phyloP scores from a whole-genome alignment of 1,140 invertebrate genomes.

The Hyles euphorbiae region DNA sequence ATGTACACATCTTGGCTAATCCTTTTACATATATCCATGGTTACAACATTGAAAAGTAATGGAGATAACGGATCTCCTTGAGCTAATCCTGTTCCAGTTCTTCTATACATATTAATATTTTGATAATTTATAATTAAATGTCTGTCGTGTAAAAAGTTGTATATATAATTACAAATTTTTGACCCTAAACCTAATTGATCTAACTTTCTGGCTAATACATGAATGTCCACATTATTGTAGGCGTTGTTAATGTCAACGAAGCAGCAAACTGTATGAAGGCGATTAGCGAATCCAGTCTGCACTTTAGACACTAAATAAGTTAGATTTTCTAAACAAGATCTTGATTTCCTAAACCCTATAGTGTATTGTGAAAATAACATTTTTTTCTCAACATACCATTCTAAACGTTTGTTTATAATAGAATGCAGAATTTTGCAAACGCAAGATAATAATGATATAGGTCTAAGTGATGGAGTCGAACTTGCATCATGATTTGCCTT shows the following conservation, averaged over 20 bases:
- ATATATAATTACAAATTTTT: conserved; percentile 25
- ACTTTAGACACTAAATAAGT: conserved; percentile 18
- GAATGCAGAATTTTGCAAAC: conserved; percentile 31
- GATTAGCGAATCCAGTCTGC: conserved; percentile 30
- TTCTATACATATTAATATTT: neutral
- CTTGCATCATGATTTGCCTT: conserved; percentile 1
- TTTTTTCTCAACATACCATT: conserved; percentile 32
- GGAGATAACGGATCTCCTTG: conserved; percentile 32
- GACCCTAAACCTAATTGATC: conserved; percentile 20
- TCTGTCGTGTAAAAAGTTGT: conserved; percentile 26
- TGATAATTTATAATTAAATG: conserved; percentile 13
- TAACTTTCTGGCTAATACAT: conserved; percentile 17
- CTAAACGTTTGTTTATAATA: conserved; percentile 26
- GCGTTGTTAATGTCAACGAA: conserved; percentile 33
- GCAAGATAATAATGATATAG: conserved; percentile 35
- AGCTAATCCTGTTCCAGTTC: conserved; percentile 25
- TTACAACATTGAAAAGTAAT: conserved; percentile 31
- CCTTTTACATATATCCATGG: conserved; percentile 13
- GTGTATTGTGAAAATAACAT: conserved; percentile 21
- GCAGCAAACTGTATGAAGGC: conserved; percentile 22
- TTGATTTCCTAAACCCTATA: conserved; percentile 28
- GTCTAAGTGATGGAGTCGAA: conserved; percentile 8
- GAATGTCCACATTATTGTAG: conserved; percentile 27
- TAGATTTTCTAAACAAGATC: conserved; percentile 25
- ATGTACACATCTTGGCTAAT: conserved; percentile 14